Base-by-base conservation (phyloP, 2,888 invertebrate genomes). In the Trichopoda pennipes region DNA sequence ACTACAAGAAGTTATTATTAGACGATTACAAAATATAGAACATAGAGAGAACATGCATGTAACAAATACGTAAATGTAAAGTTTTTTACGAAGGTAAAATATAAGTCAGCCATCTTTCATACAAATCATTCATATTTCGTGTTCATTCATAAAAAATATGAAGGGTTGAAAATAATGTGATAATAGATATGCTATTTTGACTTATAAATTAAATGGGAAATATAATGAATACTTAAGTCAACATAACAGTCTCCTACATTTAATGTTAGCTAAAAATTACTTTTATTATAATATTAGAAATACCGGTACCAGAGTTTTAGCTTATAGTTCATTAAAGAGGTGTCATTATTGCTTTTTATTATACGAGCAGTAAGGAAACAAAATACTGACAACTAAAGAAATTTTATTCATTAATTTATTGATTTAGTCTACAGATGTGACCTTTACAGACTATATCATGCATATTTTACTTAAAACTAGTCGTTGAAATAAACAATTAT, bases 91-190 rank as follows among this genome's bases (percentile, higher is more conserved):
- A 28, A 17, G 53, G 19, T 70, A 32, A 16, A 21, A 56, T 49
- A 28, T 38, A 38, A 64, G 28, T 16, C 55, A 56, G 28, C 28
- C 69, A 28, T 19, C 28, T 42, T 55, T 42, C 12, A 44, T 2
- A 44, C 58, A 49, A 47, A 8, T 16, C 49, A 47, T 35, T 74
- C 23, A 42, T 44, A 0, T 28, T 38, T 14, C 3, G 8, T 14
- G 1, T 32, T 47, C n/a, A 61, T 60, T 61, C 44, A 70, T 55
- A 47, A 4, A 44, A n/a, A n/a, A 56, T 10, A 17, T 21, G 35
- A 47, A 42, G 63, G 70, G 70, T 69, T 23, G 63, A 8, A 63
- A 55, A 49, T 70, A 28, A 55, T 56, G 28, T 69, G 49, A 55
- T 69, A 61, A 61, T 55, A 60, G 9, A 76, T 55, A 14, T 53